Evolutionary conservation across 2,113 vertebrate genomes (phyloP), one percentile per base, ranked within the genome.

Genomic region (Heterotilapia buettikoferi): DNA sequence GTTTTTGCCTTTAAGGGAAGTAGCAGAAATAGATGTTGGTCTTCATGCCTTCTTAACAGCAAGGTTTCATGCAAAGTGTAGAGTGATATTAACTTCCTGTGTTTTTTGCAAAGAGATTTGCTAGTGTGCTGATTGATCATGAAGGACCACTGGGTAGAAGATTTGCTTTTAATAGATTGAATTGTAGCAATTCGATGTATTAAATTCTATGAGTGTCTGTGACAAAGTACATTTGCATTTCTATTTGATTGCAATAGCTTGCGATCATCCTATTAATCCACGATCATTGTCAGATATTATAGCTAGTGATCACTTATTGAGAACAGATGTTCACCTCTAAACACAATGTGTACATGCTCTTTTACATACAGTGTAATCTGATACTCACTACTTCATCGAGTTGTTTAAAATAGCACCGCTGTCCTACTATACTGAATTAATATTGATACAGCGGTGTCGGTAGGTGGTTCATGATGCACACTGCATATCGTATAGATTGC

Each of bases 1-100:
- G 82, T 90, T 83, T 87, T 90, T 88, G 66, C 76, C 63, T 83
- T 88, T 54, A 94, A 92, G 92, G 92, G 96, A 96, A 96, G 91
- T 93, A 47, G 16, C 87, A 80, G 13, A 93, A 91, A 94, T 90
- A 94, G 78, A 81, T 82, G 14, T 11, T 54, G 45, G 33, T 78
- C 84, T 92, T 81, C 71, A 47, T 82, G 26, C 24, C 29, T 79
- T 86, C 50, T 78, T 8, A 88, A 78, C 53, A 33, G 13, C 52
- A 56, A 10, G 2, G 73, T 89, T 47, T 86, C 73, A 47, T 86
- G 66, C 73, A 80, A 53, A 86, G 52, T 85, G 21, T 21, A 7
- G 43, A 3, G 31, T 45, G 79, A 83, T 33, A 80, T 76, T 10
- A 78, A 81, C 56, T 79, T 89, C 80, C 31, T 80, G 79, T 80